These are phyloP conservation scores for Oscheius onirici DNA, from an alignment of 2,888 invertebrate genomes.

Conservation along the genomic window DNA sequence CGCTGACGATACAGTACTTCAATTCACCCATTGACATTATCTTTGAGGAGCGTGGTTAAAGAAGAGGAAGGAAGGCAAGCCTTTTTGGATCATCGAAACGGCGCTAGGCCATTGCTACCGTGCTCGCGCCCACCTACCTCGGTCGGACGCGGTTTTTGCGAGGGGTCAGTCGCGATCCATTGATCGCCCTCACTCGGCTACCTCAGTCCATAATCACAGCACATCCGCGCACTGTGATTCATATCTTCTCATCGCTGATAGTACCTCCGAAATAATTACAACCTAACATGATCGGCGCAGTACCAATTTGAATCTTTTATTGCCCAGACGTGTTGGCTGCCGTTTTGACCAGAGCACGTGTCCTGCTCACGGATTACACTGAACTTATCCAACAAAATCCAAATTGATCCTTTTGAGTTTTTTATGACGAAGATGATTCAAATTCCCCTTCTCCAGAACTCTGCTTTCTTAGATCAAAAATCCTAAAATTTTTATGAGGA, in stretches of 20 bases:
- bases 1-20: background rate
- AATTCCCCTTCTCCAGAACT: background rate
- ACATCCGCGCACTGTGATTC: no score
- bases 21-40: background rate
- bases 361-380: slow-evolving; percentile 23
- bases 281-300: no score
- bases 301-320: background rate
- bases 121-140: slow-evolving; percentile 26
- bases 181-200: slow-evolving; percentile 25
- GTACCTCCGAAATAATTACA: no score
- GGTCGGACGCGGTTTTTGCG: slow-evolving; percentile 17
- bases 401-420: background rate
- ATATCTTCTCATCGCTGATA: no score
- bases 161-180: slow-evolving; percentile 32
- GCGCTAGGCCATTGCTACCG: slow-evolving; percentile 16
- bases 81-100: slow-evolving; percentile 29
- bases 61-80: slow-evolving; percentile 13
- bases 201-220: slow-evolving; percentile 30
- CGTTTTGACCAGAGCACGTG: slow-evolving; percentile 9
- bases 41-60: background rate
- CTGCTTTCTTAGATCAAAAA: background rate
- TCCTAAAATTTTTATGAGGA: background rate
- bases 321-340: background rate
- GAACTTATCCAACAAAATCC: background rate
- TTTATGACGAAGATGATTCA: background rate